Evolutionary conservation across 2,113 vertebrate species (phyloP), one percentile per base, ranked within the genome.

Genomic region (Cettia cetti): DNA sequence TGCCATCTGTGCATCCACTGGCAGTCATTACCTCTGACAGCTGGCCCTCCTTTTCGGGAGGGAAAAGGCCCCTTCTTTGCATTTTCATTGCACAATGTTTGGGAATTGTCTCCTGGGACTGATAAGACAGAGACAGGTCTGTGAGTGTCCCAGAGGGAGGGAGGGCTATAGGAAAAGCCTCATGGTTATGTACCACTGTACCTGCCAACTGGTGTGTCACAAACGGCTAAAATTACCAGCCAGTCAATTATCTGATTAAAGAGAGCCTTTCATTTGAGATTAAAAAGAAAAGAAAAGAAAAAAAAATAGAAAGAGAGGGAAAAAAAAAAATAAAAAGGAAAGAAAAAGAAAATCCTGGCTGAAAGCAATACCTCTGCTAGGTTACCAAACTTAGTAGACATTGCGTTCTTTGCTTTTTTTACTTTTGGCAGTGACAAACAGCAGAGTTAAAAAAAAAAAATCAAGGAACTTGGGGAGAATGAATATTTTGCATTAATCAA

Each of bases 201-300:
- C 98, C 98, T 99, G 98, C 99, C 99, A 99, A 99, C 98, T 99
- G 98, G 98, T 98, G 98, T 98, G 98, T 98, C 98, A 99, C 98
- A 98, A 98, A 97, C 94, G 93, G 97, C 97, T 98, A 97, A 97
- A 97, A 97, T 98, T 98, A 98, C 98, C 91, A 92, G 86, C 93
- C 79, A 1, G 95, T 92, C 97, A 98, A 98, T 98, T 98, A 98
- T 98, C 98, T 96, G 97, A 97, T 98, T 98, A 99, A 98, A 98
- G 95, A 97, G 96, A 98, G 95, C 94, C 98, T 98, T 98, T 98
- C 97, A 97, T 97, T 98, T 93, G 90, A 93, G 89, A 92, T 88
- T 89, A 28, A 76, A 82, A 87, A 82, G 60, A 81, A 94, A 76
- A 45, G 70, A 4, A 52, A 75, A 30, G 3, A 7, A 27, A 44